These are phyloP conservation scores for Callocephalon fimbriatum DNA, from an alignment of 2,113 vertebrate genomes.

Conservation along the genomic window DNA sequence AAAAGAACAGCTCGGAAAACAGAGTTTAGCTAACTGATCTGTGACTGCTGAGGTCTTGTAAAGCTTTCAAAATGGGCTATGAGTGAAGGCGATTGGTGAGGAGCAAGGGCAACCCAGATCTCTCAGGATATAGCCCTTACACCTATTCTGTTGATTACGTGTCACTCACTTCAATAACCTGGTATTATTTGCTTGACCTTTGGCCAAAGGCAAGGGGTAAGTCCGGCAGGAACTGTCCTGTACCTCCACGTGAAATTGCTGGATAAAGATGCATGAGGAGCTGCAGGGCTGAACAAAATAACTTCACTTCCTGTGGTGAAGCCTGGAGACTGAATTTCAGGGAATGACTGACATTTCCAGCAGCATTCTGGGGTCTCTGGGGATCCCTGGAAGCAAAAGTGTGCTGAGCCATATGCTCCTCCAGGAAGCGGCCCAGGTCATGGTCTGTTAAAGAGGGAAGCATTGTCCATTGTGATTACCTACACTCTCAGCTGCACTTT, in stretches of 20 bases:
- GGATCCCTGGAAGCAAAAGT: conserved; percentile 15
- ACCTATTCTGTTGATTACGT: background rate
- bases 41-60: background rate
- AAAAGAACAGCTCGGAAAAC: conserved; percentile 21
- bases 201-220: background rate
- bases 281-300: background rate
- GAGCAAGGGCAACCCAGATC: background rate
- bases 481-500: background rate
- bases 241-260: background rate
- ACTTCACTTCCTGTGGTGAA: conserved; percentile 51
- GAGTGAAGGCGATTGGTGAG: background rate
- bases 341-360: conserved; percentile 59
- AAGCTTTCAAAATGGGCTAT: conserved; percentile 21
- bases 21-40: conserved; percentile 18
- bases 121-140: background rate
- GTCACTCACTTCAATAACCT: background rate
- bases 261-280: background rate
- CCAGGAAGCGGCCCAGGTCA: conserved; percentile 22
- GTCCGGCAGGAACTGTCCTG: background rate
- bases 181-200: conserved; percentile 30
- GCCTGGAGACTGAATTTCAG: conserved; percentile 45
- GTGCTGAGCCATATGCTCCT: background rate
- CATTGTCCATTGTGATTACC: conserved; percentile 59
- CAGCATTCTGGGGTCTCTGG: conserved; percentile 18
- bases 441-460: conserved; percentile 26